Conservation (phyloP, 1,140 invertebrate genomes). For the Scaptomyza montana region DNA sequence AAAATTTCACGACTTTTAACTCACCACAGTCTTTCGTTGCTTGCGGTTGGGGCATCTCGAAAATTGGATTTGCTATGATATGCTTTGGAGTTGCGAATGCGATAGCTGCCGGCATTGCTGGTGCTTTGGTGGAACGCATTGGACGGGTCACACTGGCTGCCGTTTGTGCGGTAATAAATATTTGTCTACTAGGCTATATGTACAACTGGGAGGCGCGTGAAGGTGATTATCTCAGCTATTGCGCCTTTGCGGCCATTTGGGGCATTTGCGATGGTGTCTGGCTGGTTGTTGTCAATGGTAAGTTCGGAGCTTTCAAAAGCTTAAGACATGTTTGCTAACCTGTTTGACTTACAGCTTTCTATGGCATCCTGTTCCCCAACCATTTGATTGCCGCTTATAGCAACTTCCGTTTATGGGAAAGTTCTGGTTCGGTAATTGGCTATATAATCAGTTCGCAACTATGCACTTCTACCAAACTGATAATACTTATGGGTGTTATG, state of each 20-base stretch:
- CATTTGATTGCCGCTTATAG: conserved; percentile 96
- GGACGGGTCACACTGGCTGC: conserved; percentile 88
- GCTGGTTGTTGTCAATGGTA: conserved; percentile 97
- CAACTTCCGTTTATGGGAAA: conserved; percentile 96
- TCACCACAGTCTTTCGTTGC: conserved; percentile 91
- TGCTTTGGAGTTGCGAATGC: conserved; percentile 94
- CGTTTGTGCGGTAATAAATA: conserved; percentile 90
- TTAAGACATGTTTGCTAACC: neutral
- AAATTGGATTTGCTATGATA: conserved; percentile 96
- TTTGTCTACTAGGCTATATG: conserved; percentile 87
- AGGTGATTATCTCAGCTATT: conserved; percentile 90
- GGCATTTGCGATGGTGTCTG: conserved; percentile 95
- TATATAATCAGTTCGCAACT: conserved; percentile 91
- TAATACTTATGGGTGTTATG: conserved; percentile 89
- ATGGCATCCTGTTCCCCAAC: conserved; percentile 93
- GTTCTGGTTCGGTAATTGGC: conserved; percentile 93
- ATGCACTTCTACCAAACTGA: conserved; percentile 90
- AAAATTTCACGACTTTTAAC: neutral
- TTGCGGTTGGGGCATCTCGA: conserved; percentile 94
- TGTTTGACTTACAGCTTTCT: conserved; percentile 88
- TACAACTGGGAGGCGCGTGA: conserved; percentile 90
- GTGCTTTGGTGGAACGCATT: conserved; percentile 91
- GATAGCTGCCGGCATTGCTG: conserved; percentile 90
- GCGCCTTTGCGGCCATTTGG: conserved; percentile 94
- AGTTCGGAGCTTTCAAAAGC: conserved; percentile 63